Percentiles rank a stretch among this genome's conserved stretches.
Evolutionary conservation across 23 tunicate species (phyloP).

Genomic region (Trididemnum clinides): DNA sequence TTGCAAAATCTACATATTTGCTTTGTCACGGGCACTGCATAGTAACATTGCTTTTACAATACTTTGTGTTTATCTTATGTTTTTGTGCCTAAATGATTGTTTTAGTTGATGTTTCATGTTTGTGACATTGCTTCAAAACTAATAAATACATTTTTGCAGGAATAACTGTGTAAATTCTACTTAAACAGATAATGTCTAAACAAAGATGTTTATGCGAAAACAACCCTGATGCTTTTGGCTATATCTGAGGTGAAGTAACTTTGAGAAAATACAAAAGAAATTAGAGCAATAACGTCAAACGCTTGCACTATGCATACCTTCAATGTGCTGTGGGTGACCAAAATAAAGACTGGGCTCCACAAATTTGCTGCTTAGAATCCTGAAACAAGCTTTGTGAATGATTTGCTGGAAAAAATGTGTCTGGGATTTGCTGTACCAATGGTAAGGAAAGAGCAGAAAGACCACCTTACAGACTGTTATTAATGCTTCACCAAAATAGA

Average conservation of each 20-base stretch:
- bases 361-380: conserved; percentile 16
- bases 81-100: no score
- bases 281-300: not conserved
- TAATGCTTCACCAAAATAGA: conserved; percentile 27
- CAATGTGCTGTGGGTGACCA: conserved; percentile 27
- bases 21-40: no score
- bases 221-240: not conserved
- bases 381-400: not conserved
- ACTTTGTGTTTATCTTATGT: no score
- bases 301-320: not conserved
- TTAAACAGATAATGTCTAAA: no score
- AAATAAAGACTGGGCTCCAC: conserved; percentile 31
- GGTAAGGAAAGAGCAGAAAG: conserved; percentile 27
- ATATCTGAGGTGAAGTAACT: conserved; percentile 14
- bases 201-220: no score
- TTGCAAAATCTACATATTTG: no score
- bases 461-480: conserved; percentile 27
- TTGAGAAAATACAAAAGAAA: not conserved
- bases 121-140: no score
- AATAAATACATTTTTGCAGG: no score
- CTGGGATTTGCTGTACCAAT: conserved; percentile 31
- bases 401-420: conserved; percentile 17
- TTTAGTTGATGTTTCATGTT: no score
- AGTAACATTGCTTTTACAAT: no score
- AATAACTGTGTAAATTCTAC: no score